phyloP scores from a whole-genome alignment of 37 sponge, comb jelly and placozoan species.

The Mnemiopsis leidyi region DNA sequence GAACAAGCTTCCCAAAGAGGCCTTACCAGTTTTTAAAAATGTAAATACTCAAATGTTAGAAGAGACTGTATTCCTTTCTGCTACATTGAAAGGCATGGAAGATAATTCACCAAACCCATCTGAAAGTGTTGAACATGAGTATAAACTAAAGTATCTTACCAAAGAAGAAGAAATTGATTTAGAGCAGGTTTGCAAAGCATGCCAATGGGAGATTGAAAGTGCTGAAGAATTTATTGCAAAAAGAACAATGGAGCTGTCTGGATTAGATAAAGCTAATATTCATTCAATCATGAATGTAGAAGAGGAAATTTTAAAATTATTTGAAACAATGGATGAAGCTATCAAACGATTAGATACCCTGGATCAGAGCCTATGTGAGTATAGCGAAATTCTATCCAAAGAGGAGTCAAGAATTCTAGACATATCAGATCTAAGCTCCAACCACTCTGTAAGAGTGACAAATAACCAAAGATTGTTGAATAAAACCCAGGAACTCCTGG shows the following conservation, averaged over 20 bases:
- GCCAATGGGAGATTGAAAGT: constrained; percentile 37
- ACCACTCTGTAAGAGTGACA: not conserved
- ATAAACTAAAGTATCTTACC: constrained; percentile 30
- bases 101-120: not conserved
- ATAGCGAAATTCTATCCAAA: constrained; percentile 12
- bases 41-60: constrained; percentile 37
- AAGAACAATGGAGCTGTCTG: constrained; percentile 47
- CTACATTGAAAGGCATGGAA: constrained; percentile 1
- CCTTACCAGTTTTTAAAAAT: constrained; percentile 34
- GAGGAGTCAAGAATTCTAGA: constrained; percentile 39
- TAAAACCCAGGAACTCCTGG: constrained; percentile 34
- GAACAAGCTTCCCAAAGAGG: not conserved
- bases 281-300: constrained; percentile 64
- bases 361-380: not conserved
- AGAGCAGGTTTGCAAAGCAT: constrained; percentile 3
- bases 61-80: constrained; percentile 47
- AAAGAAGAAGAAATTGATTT: constrained; percentile 42
- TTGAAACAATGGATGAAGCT: constrained; percentile 49
- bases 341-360: not conserved
- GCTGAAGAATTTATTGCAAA: constrained; percentile 58
- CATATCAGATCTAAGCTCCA: not conserved
- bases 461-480: constrained; percentile 3
- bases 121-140: constrained; percentile 44
- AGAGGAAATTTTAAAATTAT: constrained; percentile 25
- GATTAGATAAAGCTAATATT: constrained; percentile 50